Evolutionary conservation across 2,113 vertebrate genomes (phyloP).

Genomic region (Anolis carolinensis): DNA sequence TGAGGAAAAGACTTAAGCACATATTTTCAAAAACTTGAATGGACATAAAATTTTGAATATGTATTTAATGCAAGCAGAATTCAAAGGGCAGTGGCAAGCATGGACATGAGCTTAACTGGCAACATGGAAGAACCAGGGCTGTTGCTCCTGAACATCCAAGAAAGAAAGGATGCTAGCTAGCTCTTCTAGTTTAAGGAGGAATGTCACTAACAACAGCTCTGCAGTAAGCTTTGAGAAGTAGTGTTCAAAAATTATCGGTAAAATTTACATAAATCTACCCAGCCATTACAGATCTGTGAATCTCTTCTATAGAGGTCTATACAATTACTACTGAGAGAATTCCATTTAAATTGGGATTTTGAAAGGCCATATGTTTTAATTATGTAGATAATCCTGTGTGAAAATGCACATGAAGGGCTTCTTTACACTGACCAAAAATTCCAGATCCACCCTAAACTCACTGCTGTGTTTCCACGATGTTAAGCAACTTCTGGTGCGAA

Average conservation of each 20-base stretch:
- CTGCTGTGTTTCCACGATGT: no score
- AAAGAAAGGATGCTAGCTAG: neutral
- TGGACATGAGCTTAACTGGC: neutral
- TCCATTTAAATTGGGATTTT: neutral
- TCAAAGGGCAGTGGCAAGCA: conserved; percentile 2
- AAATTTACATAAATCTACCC: no score
- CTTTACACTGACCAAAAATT: no score
- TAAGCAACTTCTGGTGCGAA: no score
- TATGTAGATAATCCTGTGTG: neutral
- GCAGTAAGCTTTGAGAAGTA: neutral
- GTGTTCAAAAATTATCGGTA: neutral
- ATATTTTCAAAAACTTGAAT: conserved; percentile 58
- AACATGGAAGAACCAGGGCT: neutral
- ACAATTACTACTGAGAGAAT: neutral
- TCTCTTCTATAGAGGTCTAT: neutral
- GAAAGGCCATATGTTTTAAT: no score
- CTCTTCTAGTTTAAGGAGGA: neutral
- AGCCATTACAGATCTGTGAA: neutral
- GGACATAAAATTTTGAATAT: neutral
- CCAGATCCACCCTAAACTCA: no score
- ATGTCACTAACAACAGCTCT: neutral
- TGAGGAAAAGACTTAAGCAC: conserved; percentile 32
- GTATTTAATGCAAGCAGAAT: neutral
- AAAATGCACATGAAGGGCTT: neutral
- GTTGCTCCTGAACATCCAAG: neutral